phyloP scores from a whole-genome alignment of 53 echinoderm and acorn worm genomes.

The Pentamera pediparva region DNA sequence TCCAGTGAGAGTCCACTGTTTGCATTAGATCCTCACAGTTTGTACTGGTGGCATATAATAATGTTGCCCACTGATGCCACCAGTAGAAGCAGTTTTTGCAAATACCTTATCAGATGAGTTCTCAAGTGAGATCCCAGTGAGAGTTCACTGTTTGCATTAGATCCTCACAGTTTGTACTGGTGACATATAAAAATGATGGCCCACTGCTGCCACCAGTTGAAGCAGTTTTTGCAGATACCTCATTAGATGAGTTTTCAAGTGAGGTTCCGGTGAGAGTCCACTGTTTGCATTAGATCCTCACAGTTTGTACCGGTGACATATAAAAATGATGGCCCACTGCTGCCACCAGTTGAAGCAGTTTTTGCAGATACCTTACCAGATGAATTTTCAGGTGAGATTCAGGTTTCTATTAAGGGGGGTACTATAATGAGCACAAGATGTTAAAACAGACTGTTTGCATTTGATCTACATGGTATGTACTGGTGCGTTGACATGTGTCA shows the following conservation, averaged over 20 bases:
- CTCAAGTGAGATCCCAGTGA: constrained; percentile 41
- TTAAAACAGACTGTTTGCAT: not conserved
- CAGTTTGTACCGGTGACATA: constrained; percentile 65
- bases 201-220: not conserved
- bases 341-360: constrained; percentile 43
- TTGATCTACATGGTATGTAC: not conserved
- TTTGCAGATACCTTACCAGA: constrained; percentile 54
- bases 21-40: no score
- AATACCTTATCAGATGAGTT: constrained; percentile 64
- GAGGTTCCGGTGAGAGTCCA: no score
- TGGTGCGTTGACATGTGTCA: not conserved
- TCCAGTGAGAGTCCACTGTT: no score
- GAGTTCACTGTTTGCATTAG: not conserved
- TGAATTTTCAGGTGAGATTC: constrained; percentile 62
- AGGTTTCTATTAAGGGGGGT: not conserved
- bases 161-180: not conserved
- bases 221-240: no score
- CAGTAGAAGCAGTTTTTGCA: constrained; percentile 44
- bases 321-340: constrained; percentile 48
- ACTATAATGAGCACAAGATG: not conserved
- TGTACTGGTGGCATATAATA: constrained; percentile 62
- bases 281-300: no score
- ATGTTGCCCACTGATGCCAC: constrained; percentile 44
- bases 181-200: no score
- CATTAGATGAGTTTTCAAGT: no score